Evolutionary conservation across 2,113 vertebrate genomes (phyloP).

Genomic region (Opisthocomus hoazin): DNA sequence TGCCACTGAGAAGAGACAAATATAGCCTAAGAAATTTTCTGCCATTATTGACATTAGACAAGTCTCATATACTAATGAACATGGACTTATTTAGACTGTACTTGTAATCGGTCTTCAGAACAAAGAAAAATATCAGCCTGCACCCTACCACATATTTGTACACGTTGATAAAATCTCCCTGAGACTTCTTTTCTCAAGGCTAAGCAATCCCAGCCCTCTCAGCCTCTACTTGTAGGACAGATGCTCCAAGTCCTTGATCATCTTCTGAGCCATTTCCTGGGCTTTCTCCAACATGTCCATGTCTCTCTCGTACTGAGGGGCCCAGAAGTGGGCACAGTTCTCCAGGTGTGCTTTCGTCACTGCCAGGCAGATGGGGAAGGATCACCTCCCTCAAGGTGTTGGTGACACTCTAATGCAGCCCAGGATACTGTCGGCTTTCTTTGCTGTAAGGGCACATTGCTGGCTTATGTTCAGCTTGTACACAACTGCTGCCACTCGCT

Average conservation of each 20-base stretch:
- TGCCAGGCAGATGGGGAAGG: neutral
- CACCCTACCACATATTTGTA: neutral
- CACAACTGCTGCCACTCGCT: neutral
- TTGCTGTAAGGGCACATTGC: neutral
- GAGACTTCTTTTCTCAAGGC: neutral
- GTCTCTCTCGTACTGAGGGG: neutral
- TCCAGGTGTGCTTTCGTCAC: neutral
- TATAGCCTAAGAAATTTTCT: neutral
- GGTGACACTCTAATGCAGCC: neutral
- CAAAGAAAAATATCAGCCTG: neutral
- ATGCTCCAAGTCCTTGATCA: neutral
- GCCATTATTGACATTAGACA: neutral
- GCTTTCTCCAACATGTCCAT: neutral
- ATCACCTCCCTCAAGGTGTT: neutral
- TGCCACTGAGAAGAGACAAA: neutral
- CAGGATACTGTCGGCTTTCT: neutral
- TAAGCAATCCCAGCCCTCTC: neutral
- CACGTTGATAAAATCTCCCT: neutral
- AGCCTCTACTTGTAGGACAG: neutral
- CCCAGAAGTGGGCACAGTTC: neutral
- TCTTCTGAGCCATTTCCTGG: neutral
- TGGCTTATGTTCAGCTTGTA: neutral
- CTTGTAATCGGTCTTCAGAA: neutral
- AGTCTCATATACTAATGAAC: neutral
- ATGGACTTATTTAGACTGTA: neutral